phyloP scores from a whole-genome alignment of 2,797 vertebrate genomes.

The Hephaestus fuliginosus region DNA sequence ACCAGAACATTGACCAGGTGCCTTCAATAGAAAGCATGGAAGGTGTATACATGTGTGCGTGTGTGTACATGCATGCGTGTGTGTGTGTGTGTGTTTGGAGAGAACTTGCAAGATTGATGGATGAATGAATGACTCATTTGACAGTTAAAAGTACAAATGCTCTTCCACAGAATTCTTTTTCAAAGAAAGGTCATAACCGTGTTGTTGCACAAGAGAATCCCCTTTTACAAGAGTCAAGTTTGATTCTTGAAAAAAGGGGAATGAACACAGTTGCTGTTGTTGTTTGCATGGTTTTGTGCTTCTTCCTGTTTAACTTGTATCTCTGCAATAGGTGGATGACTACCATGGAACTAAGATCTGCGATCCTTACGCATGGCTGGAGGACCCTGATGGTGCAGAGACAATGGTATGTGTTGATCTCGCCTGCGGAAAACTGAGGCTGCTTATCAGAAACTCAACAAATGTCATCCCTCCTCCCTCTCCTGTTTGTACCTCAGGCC shows the following conservation, averaged over 20 bases:
- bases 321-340: conserved; percentile 78
- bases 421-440: not conserved
- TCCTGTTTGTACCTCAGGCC: conserved; percentile 62
- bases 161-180: conserved; percentile 6
- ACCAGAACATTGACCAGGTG: not conserved
- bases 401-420: conserved; percentile 71
- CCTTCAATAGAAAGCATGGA: too few relatives aligned
- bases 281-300: conserved; percentile 5
- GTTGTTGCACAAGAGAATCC: not conserved
- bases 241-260: not conserved
- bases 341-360: conserved; percentile 81
- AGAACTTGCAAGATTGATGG: not conserved
- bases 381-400: conserved; percentile 81
- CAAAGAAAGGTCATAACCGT: not conserved
- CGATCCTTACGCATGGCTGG: conserved; percentile 85
- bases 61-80: too few relatives aligned
- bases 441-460: not conserved
- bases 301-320: conserved; percentile 5
- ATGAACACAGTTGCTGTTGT: not conserved
- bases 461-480: not conserved
- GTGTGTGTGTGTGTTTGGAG: not conserved
- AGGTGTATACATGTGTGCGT: too few relatives aligned
- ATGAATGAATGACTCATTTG: not conserved
- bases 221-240: not conserved
- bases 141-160: not conserved